phyloP scores from a whole-genome alignment of 1,140 invertebrate genomes.

The Hirudo medicinalis region DNA sequence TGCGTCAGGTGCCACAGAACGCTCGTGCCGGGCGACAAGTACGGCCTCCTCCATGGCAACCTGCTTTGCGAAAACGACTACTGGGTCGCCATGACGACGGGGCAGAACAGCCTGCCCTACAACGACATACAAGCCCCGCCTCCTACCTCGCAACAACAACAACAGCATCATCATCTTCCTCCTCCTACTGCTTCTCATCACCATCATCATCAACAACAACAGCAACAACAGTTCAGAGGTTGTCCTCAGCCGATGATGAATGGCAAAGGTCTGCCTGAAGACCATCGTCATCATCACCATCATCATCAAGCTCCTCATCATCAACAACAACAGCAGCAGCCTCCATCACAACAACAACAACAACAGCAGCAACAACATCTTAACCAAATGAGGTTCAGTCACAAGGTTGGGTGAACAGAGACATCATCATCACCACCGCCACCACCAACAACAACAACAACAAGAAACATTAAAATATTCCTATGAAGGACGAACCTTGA shows the following conservation, averaged over 20 bases:
- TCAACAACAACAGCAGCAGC: no score
- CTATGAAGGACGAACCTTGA: no score
- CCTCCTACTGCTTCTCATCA: neutral
- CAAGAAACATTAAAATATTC: no score
- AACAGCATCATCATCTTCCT: neutral
- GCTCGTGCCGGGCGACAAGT: conserved; percentile 75
- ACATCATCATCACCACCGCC: no score
- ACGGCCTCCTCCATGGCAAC: conserved; percentile 67
- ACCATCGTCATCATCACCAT: no score
- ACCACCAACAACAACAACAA: no score
- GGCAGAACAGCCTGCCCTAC: neutral
- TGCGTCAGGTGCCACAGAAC: conserved; percentile 76
- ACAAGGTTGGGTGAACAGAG: no score
- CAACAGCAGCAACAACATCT: no score
- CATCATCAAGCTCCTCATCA: no score
- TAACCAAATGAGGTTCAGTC: no score
- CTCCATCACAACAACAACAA: no score
- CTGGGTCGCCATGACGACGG: conserved; percentile 67
- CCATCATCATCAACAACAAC: neutral
- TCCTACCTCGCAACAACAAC: neutral
- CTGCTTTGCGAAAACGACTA: conserved; percentile 81
- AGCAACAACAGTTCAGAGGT: neutral
- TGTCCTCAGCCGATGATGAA: neutral
- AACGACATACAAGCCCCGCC: neutral
- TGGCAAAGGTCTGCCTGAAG: neutral